Evolutionary conservation across 1,140 invertebrate species (phyloP).

Genomic region (Stenopsyche tienmushanensis): DNA sequence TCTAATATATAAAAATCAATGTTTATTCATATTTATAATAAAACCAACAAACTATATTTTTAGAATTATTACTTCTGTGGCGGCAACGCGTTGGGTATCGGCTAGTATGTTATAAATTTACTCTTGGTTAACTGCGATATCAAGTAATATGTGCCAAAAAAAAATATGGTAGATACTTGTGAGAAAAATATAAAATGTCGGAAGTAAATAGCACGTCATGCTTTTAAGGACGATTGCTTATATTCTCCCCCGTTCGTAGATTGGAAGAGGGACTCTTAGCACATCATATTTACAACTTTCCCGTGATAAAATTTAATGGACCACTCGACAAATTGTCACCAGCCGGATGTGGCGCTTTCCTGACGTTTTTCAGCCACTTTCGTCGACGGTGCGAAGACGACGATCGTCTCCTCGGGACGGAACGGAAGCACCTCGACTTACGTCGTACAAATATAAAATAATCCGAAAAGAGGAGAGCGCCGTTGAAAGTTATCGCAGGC

Average conservation of each 20-base stretch:
- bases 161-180: too few relatives aligned
- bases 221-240: too few relatives aligned
- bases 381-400: background rate
- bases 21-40: too few relatives aligned
- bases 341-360: constrained; percentile 17
- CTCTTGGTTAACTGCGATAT: too few relatives aligned
- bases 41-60: too few relatives aligned
- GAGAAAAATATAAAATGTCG: too few relatives aligned
- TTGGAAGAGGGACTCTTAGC: background rate
- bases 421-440: background rate
- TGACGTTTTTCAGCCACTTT: background rate
- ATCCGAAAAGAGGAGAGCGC: background rate
- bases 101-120: too few relatives aligned
- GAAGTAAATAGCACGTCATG: too few relatives aligned
- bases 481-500: background rate
- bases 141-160: too few relatives aligned
- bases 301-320: constrained; percentile 37
- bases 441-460: background rate
- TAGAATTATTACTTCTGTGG: too few relatives aligned
- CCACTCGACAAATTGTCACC: constrained; percentile 38
- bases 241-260: background rate
- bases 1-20: too few relatives aligned
- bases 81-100: too few relatives aligned
- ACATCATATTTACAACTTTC: constrained; percentile 36
- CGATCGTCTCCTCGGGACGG: background rate